Percentiles rank a stretch among this genome's conserved stretches.
These are phyloP conservation scores for Nipponacmea schrenckii DNA, from an alignment of 2,888 invertebrate genomes.

Conservation along the genomic window DNA sequence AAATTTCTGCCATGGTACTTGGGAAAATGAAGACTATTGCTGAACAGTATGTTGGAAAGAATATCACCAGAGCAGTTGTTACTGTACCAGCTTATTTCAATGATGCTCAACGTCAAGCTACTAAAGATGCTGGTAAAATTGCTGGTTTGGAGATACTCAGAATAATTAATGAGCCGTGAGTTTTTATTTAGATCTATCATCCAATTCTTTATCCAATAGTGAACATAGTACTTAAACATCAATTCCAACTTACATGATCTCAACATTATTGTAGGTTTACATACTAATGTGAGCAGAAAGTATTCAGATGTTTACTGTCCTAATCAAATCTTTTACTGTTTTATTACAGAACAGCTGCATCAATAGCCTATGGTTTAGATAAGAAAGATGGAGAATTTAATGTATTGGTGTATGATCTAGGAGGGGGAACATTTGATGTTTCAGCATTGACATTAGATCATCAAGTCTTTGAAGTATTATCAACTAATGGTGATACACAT, in stretches of 20 bases:
- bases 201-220: conserved; percentile 77
- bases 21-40: conserved; percentile 98
- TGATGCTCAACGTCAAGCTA: conserved; percentile 98
- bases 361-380: conserved; percentile 96
- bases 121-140: conserved; percentile 97
- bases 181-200: conserved; percentile 95
- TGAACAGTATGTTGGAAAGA: conserved; percentile 94
- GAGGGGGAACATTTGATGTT: conserved; percentile 99
- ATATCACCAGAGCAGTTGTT: conserved; percentile 86
- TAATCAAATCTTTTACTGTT: no score
- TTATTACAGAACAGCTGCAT: conserved; percentile 81
- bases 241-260: conserved; percentile 7
- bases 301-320: no score
- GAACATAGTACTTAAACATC: neutral
- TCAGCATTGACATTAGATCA: conserved; percentile 97
- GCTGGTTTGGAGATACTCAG: conserved; percentile 90
- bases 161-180: conserved; percentile 88
- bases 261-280: no score
- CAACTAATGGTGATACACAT: conserved; percentile 95
- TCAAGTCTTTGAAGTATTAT: conserved; percentile 90
- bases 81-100: conserved; percentile 99
- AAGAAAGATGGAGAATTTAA: conserved; percentile 98
- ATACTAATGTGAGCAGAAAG: no score
- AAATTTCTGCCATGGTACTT: conserved; percentile 98
- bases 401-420: conserved; percentile 97